Conservation (phyloP, 2,113 vertebrate species). For the Caretta caretta region DNA sequence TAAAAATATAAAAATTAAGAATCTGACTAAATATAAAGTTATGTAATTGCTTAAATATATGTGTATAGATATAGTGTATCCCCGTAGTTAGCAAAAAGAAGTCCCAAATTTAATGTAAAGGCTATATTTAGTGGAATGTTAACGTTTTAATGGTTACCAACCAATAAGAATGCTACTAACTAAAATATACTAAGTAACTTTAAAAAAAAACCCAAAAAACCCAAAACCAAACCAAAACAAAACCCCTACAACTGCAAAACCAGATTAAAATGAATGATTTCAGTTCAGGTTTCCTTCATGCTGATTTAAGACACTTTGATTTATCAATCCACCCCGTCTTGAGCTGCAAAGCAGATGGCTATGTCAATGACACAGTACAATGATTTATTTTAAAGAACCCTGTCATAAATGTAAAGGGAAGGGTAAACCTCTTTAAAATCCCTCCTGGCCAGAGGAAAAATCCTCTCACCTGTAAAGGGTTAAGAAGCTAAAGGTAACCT, state of each 20-base stretch:
- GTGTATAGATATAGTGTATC: not conserved
- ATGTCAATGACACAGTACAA: not conserved
- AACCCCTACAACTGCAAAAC: not conserved
- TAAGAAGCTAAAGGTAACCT: too few species aligned
- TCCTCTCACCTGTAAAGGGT: too few species aligned
- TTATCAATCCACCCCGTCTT: not conserved
- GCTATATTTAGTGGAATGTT: not conserved
- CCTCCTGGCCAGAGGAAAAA: too few species aligned
- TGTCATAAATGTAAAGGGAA: too few species aligned
- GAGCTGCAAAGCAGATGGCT: not conserved
- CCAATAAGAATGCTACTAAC: too few species aligned
- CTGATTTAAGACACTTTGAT: too few species aligned
- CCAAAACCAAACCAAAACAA: not conserved
- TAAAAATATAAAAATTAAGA: not conserved
- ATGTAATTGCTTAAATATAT: not conserved
- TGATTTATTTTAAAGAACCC: not conserved
- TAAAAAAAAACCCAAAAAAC: too few species aligned
- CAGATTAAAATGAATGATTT: not conserved
- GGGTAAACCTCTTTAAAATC: too few species aligned
- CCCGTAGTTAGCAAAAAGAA: not conserved
- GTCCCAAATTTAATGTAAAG: not conserved
- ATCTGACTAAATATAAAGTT: not conserved
- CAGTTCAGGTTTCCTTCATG: not conserved
- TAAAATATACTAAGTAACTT: too few species aligned
- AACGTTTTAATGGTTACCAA: not conserved